phyloP scores from a whole-genome alignment of 2,888 invertebrate genomes.

The Nineta flava region DNA sequence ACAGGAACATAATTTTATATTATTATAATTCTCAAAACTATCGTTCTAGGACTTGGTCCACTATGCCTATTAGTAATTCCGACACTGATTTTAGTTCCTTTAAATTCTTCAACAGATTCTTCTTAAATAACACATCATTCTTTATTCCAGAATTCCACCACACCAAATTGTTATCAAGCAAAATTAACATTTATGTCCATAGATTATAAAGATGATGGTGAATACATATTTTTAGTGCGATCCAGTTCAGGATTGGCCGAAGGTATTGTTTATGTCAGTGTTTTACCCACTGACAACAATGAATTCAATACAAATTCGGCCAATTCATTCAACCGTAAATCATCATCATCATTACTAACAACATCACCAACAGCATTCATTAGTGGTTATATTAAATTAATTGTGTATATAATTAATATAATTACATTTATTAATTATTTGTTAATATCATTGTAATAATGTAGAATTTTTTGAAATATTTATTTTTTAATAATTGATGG shows the following conservation, averaged over 20 bases:
- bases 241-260: conserved; percentile 45
- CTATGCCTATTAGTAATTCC: too few species aligned
- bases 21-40: too few species aligned
- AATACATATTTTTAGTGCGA: conserved; percentile 44
- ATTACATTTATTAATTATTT: conserved; percentile 1
- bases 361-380: not conserved
- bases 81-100: too few species aligned
- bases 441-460: conserved; percentile 2
- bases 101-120: too few species aligned
- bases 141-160: conserved; percentile 32
- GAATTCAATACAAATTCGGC: not conserved
- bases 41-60: too few species aligned
- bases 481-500: conserved; percentile 1
- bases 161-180: conserved; percentile 40
- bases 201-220: conserved; percentile 39
- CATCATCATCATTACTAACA: not conserved
- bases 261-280: conserved; percentile 43
- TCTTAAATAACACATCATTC: too few species aligned
- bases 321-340: conserved; percentile 4
- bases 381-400: not conserved
- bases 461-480: conserved; percentile 2
- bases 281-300: conserved; percentile 30
- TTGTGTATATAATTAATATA: conserved; percentile 3
- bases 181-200: conserved; percentile 40
- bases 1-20: too few species aligned